phyloP scores from a whole-genome alignment of 2,888 invertebrate species.

The Carterocephalus palaemon region DNA sequence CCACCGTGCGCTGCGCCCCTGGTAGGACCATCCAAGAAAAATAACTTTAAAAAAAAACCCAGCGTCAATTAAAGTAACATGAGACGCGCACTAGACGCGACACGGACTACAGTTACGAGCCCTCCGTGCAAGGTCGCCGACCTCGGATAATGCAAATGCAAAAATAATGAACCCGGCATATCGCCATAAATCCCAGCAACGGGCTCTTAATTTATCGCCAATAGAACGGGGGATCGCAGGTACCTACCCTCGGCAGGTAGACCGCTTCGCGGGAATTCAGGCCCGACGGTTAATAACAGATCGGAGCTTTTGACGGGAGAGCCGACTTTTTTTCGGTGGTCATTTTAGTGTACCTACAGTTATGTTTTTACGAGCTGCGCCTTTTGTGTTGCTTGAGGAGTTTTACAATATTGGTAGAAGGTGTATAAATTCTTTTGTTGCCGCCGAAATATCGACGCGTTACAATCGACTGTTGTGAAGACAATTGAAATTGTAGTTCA shows the following conservation, averaged over 20 bases:
- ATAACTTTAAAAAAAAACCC: conserved; percentile 23
- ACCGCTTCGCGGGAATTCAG: conserved; percentile 54
- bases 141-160: conserved; percentile 50
- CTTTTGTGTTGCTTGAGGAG: conserved; percentile 61
- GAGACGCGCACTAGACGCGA: conserved; percentile 33
- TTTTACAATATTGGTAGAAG: conserved; percentile 48
- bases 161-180: conserved; percentile 60
- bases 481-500: conserved; percentile 9
- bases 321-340: conserved; percentile 59
- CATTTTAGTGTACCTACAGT: conserved; percentile 60
- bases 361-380: conserved; percentile 43
- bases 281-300: conserved; percentile 41
- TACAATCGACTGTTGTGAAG: conserved; percentile 2
- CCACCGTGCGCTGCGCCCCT: conserved; percentile 42
- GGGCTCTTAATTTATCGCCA: conserved; percentile 66
- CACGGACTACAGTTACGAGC: conserved; percentile 36
- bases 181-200: conserved; percentile 40
- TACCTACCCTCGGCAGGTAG: conserved; percentile 59
- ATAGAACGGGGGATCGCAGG: conserved; percentile 56
- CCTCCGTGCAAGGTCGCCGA: conserved; percentile 39
- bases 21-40: conserved; percentile 33
- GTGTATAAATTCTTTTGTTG: conserved; percentile 32
- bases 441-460: neutral
- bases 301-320: conserved; percentile 35
- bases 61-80: conserved; percentile 34